Evolutionary conservation across 1,140 invertebrate genomes (phyloP), one percentile per base, ranked within the genome.

Genomic region (Heliconius eleuchia): DNA sequence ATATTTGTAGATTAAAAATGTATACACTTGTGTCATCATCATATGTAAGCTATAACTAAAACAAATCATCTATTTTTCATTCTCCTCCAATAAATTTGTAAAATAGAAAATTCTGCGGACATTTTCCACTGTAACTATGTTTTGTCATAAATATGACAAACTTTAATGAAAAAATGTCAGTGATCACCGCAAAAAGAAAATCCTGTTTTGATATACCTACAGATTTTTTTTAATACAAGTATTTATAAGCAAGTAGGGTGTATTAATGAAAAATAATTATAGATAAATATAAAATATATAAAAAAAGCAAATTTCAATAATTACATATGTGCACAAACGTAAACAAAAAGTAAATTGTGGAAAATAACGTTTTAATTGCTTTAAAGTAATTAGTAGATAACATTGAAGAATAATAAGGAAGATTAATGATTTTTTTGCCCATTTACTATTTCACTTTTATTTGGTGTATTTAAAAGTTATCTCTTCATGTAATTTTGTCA

Each of bases 1-100:
- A 72, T 42, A 72, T 72, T 72, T 72, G 71, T 72, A 23, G n/a
- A 72, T 72, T 72, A 72, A 72, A 72, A 72, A 72, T 72, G 6
- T 23, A 72, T 72, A 13, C 71, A 42, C 30, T 71, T 42, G 71
- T 72, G 71, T 42, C 37, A 72, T 72, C 71, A 72, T 72, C 71
- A 72, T 42, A 72, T 42, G 71, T 42, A 39, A 72, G 9, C 37
- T 72, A 9, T 72, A 39, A 72, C 37, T 72, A 72, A 72, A 72
- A 66, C 23, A 66, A 27, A 11, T 66, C 23, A 66, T 30, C 13
- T 27, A 66, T 66, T 66, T 66, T 66, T 66, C 23, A 66, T 30
- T 66, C 23, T 66, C 30, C 0, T 66, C n/a, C 55, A 60, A 60
- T 60, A 60, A 60, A 60, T 60, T 60, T 60, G 55, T 60, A 8